phyloP scores from a whole-genome alignment of 2,113 vertebrate species.

The Cettia cetti region DNA sequence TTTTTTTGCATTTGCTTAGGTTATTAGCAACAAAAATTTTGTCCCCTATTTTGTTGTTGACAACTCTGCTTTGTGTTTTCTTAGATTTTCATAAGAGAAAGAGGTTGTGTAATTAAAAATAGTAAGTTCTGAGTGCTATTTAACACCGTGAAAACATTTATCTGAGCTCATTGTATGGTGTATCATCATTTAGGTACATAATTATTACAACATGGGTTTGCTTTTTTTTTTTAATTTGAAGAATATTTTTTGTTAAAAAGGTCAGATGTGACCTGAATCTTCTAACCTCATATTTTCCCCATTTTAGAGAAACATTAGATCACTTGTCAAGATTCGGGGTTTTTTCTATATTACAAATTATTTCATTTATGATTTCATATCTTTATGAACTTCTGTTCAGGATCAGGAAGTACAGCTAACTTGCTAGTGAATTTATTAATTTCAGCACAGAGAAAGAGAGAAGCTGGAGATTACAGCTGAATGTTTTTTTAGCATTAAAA shows the following conservation, averaged over 20 bases:
- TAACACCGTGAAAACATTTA: neutral
- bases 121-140: neutral
- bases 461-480: neutral
- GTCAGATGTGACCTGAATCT: neutral
- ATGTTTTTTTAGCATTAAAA: neutral
- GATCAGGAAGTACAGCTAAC: neutral
- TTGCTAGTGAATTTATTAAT: neutral
- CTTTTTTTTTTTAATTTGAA: neutral
- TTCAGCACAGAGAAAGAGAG: neutral
- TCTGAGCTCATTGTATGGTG: neutral
- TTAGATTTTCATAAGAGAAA: neutral
- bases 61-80: neutral
- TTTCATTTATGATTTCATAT: neutral
- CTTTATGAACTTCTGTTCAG: neutral
- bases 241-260: neutral
- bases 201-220: accelerated
- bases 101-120: neutral
- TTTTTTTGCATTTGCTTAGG: neutral
- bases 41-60: neutral
- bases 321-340: neutral
- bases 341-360: neutral
- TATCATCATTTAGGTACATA: neutral
- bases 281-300: neutral
- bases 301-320: neutral
- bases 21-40: neutral